Percentiles rank a stretch among this genome's conserved stretches.
Conservation (phyloP, 2,113 vertebrate species). For the Alces alces region DNA sequence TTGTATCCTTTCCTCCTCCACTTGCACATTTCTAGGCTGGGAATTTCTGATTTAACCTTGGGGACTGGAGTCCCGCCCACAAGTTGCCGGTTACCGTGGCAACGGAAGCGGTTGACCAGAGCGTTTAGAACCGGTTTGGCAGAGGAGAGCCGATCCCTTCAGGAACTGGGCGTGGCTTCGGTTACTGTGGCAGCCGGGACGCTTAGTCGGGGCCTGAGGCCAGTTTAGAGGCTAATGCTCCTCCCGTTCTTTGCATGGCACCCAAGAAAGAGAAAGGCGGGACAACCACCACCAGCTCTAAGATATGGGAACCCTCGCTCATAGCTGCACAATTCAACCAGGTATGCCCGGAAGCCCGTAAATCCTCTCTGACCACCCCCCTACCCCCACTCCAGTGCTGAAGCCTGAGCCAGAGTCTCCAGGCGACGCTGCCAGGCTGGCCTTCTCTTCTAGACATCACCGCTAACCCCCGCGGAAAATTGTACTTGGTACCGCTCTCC, state of each 20-base stretch:
- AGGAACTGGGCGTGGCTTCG: conserved; percentile 19
- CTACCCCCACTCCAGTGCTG: fast-evolving
- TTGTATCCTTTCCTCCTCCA: too few species aligned
- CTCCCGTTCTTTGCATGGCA: conserved; percentile 67
- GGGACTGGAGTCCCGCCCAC: fast-evolving
- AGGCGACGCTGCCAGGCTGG: fast-evolving
- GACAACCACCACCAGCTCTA: not conserved
- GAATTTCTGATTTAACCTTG: not conserved
- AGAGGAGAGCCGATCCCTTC: not conserved
- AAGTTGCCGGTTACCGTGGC: not conserved
- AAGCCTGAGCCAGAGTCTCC: fast-evolving
- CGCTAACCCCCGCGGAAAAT: fast-evolving
- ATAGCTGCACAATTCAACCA: conserved; percentile 77
- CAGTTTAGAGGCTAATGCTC: not conserved
- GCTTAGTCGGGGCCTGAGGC: not conserved
- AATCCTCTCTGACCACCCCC: not conserved
- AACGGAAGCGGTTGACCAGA: not conserved
- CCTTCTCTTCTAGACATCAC: not conserved
- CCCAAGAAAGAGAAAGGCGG: conserved; percentile 69
- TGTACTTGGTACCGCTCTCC: not conserved
- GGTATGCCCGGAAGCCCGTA: conserved; percentile 63
- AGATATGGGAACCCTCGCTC: conserved; percentile 78
- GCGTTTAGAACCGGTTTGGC: fast-evolving
- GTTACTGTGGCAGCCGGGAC: conserved; percentile 66
- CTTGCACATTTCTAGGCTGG: too few species aligned